Percentiles rank a stretch among this genome's conserved stretches.
These are phyloP conservation scores for Cephus nigrinus DNA, from an alignment of 2,888 invertebrate species.

Conservation along the genomic window DNA sequence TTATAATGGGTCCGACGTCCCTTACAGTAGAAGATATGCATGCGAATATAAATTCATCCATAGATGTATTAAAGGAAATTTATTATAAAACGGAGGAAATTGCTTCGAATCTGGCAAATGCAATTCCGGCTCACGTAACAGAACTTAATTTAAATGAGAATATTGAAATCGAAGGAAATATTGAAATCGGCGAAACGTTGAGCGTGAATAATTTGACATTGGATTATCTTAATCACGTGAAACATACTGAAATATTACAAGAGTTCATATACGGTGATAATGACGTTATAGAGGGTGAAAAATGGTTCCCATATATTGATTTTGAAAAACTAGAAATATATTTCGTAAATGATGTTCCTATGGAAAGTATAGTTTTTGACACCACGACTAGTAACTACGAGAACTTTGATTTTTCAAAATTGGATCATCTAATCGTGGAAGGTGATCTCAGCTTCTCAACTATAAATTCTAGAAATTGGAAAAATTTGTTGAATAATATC, in stretches of 20 bases:
- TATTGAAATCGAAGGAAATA: constrained; percentile 55
- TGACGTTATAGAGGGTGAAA: constrained; percentile 33
- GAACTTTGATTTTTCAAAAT: constrained; percentile 37
- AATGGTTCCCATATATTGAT: constrained; percentile 41
- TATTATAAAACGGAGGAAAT: constrained; percentile 28
- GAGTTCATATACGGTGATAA: constrained; percentile 46
- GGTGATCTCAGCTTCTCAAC: constrained; percentile 46
- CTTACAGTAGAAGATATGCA: constrained; percentile 26
- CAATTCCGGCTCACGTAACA: constrained; percentile 19
- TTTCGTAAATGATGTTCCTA: constrained; percentile 53
- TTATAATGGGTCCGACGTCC: constrained; percentile 31
- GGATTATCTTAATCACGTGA: constrained; percentile 49
- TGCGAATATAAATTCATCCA: constrained; percentile 15
- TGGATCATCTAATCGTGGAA: constrained; percentile 36
- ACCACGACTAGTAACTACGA: constrained; percentile 40
- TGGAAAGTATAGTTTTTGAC: constrained; percentile 51
- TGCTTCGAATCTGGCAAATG: constrained; percentile 28
- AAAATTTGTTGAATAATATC: constrained; percentile 62
- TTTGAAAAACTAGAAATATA: constrained; percentile 45
- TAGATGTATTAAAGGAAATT: constrained; percentile 23
- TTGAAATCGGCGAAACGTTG: constrained; percentile 52
- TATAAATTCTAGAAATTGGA: constrained; percentile 68
- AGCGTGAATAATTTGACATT: constrained; percentile 47
- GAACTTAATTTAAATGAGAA: constrained; percentile 32
- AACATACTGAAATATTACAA: constrained; percentile 43